phyloP scores from a whole-genome alignment of 2,888 invertebrate genomes.

The Drosophila greeni region DNA sequence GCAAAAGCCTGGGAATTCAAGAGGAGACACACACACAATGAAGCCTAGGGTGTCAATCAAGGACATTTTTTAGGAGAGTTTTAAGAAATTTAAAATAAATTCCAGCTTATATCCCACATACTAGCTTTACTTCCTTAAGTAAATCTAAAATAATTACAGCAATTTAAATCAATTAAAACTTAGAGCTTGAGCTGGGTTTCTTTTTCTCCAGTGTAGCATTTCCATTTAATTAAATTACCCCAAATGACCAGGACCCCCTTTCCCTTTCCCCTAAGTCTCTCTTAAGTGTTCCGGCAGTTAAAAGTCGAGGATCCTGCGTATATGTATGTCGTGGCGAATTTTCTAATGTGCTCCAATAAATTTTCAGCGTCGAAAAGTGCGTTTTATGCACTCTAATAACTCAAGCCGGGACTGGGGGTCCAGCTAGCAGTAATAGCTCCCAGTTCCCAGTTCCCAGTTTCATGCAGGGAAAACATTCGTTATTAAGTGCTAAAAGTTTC shows the following conservation, averaged over 20 bases:
- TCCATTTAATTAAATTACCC: slow-evolving; percentile 45
- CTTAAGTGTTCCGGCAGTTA: slow-evolving; percentile 28
- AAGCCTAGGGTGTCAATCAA: slow-evolving; percentile 23
- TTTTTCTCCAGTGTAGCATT: slow-evolving; percentile 13
- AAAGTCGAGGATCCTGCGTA: slow-evolving; percentile 5
- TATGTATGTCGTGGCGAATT: slow-evolving; percentile 42
- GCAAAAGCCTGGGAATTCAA: slow-evolving; percentile 47
- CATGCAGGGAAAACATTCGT: slow-evolving; percentile 38
- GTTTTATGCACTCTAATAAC: slow-evolving; percentile 52
- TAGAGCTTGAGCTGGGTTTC: accelerated
- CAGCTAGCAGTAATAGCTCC: no score
- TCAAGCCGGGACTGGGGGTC: slow-evolving; percentile 21
- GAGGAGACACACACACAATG: slow-evolving; percentile 27
- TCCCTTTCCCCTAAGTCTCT: slow-evolving; percentile 2
- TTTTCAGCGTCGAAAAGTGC: slow-evolving; percentile 47
- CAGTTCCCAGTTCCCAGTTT: no score
- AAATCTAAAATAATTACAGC: background rate
- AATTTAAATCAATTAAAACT: background rate
- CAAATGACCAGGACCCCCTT: slow-evolving; percentile 34
- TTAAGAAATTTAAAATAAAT: background rate
- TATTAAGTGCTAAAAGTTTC: slow-evolving; percentile 50
- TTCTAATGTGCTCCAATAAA: slow-evolving; percentile 51
- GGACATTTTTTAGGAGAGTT: background rate
- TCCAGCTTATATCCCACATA: no score
- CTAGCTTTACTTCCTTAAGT: no score